These are phyloP conservation scores for Frankliniella intonsa DNA, from an alignment of 2,888 invertebrate genomes.

Conservation along the genomic window DNA sequence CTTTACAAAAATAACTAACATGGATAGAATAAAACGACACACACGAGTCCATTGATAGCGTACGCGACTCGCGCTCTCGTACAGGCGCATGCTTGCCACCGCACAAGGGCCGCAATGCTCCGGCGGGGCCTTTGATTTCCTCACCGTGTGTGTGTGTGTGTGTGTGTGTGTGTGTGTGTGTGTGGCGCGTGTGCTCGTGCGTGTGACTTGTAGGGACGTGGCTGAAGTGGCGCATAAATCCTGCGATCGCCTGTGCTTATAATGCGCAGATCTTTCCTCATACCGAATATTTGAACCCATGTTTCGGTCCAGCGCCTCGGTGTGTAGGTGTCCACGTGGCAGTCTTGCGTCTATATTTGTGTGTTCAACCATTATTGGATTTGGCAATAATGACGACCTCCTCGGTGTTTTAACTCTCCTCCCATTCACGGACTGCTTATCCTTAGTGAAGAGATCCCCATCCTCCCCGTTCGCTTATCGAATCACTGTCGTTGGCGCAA, in stretches of 20 bases:
- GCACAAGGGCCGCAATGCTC: not conserved
- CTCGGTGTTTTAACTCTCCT: too few species aligned
- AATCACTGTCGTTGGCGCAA: too few species aligned
- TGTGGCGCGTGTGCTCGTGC: constrained; percentile 8
- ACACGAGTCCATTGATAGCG: not conserved
- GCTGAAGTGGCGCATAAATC: constrained; percentile 35
- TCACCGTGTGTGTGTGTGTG: constrained; percentile 27
- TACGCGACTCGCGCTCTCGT: not conserved
- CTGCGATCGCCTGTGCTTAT: not conserved
- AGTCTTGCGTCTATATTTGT: not conserved
- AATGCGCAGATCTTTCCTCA: not conserved
- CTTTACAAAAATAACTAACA: too few species aligned
- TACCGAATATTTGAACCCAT: constrained; percentile 3
- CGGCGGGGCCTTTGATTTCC: constrained; percentile 9
- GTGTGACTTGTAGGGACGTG: constrained; percentile 36
- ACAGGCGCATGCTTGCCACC: constrained; percentile 2
- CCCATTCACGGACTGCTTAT: too few species aligned
- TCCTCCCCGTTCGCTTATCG: too few species aligned
- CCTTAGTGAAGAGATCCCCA: too few species aligned
- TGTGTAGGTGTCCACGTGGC: too few species aligned
- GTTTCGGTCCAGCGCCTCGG: not conserved
- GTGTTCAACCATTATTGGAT: too few species aligned
- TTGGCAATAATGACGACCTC: too few species aligned
- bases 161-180: constrained; percentile 27
- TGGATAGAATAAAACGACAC: not conserved